Conservation (phyloP, 2,797 vertebrate genomes). For the Urophycis tenuis region DNA sequence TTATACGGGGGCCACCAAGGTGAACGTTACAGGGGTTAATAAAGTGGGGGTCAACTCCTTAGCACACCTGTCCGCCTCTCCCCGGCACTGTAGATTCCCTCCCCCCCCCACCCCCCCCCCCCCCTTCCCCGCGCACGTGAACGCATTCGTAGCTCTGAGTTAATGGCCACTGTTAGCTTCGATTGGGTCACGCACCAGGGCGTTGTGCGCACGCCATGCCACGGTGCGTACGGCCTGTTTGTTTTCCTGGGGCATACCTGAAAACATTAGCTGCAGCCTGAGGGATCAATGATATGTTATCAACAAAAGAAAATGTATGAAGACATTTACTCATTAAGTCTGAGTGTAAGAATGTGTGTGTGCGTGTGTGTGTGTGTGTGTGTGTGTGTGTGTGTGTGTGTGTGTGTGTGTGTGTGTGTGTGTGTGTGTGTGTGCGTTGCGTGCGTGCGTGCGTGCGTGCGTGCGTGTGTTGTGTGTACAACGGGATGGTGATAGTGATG, state of each 20-base stretch:
- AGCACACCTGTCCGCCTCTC: conserved; percentile 53
- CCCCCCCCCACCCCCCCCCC: no score
- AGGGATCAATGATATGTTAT: background rate
- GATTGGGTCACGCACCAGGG: background rate
- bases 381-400: conserved; percentile 4
- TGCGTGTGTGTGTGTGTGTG: conserved; percentile 24
- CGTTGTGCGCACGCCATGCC: background rate
- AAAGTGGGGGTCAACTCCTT: conserved; percentile 58
- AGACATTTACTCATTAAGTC: conserved; percentile 24
- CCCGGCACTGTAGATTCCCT: conserved; percentile 35
- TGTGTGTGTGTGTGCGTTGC: background rate
- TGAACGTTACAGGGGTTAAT: conserved; percentile 62
- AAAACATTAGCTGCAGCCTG: background rate
- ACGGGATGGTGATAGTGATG: background rate
- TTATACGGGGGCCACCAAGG: conserved; percentile 30
- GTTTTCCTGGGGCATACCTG: background rate
- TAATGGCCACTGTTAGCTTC: conserved; percentile 32
- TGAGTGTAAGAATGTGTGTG: conserved; percentile 7
- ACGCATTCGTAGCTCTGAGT: conserved; percentile 37
- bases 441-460: background rate
- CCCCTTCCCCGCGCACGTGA: no score
- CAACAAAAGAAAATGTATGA: background rate
- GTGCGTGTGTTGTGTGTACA: background rate
- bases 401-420: background rate
- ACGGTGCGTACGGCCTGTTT: background rate